Base-by-base conservation (phyloP, 2,797 vertebrate species). In the Margarornis squamiger region DNA sequence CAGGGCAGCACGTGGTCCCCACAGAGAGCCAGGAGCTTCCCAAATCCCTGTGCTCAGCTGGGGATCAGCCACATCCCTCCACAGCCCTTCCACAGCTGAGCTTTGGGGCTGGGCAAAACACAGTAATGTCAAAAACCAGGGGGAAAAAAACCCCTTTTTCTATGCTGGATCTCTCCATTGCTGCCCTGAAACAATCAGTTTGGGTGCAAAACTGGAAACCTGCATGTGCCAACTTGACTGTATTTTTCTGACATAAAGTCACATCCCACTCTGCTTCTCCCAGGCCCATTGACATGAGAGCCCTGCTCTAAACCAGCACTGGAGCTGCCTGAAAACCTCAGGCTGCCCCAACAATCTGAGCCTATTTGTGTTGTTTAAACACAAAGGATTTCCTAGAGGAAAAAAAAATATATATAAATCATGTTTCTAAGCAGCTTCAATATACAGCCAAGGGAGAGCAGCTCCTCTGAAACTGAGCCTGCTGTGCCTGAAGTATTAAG, bases 91-190 rank as follows among this genome's bases (percentile, higher is more conserved):
- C 24, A 48, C 1, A 0, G 12, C 12, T 13, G 2, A 2, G 1
- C 6, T 62, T 24, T 26, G 10, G 38, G 51, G 14, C 22, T 22
- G 32, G 7, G 9, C n/a, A 13, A 52, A 51, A 2, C 36, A 16
- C 29, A 4, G 3, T 0, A 4, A 27, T 12, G 12, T 3, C 63
- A 49, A 30, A 45, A 34, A 7, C 3, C 7, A 1, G n/a, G 30
- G 16, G 13, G 2, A 4, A 1, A 16, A 0, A 0, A 17, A 3
- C 6, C 39, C 5, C 3, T 2, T 55, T 49, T 49, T 43, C 10
- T 0, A 8, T 23, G 14, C 4, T 18, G 0, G 19, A 1, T 4
- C 22, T 43, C 12, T 63, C 29, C 20, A 3, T 9, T 36, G 19
- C 13, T 36, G 3, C 22, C 30, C n/a, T 20, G 29, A 73, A 87